Evolutionary conservation across 2,113 vertebrate species (phyloP).

Genomic region (Catagonus wagneri): DNA sequence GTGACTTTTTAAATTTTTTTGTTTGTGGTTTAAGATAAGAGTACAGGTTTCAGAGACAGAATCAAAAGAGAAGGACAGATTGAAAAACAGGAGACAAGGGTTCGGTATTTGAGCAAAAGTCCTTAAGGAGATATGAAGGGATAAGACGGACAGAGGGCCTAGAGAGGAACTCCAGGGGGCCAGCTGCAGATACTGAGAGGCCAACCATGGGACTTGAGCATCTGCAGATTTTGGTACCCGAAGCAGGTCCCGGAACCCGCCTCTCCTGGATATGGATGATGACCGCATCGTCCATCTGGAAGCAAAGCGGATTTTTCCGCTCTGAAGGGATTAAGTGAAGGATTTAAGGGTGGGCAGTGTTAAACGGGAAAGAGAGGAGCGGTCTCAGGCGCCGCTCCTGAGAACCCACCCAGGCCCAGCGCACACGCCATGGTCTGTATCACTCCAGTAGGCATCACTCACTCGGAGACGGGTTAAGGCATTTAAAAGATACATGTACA

Average conservation of each 20-base stretch:
- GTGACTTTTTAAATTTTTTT: background rate
- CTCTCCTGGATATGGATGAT: background rate
- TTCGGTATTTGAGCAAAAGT: background rate
- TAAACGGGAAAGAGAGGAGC: slow-evolving; percentile 28
- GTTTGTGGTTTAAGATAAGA: background rate
- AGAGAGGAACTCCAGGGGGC: background rate
- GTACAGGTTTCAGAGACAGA: background rate
- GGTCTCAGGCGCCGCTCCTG: too few species aligned
- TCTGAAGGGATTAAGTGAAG: background rate
- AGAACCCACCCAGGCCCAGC: background rate
- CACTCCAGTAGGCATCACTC: background rate
- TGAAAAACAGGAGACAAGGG: background rate
- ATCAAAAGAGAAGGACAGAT: background rate
- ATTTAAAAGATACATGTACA: slow-evolving; percentile 37
- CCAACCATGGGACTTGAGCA: background rate
- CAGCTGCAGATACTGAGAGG: background rate
- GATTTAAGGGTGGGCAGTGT: background rate
- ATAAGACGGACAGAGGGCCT: background rate
- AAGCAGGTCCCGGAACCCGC: background rate
- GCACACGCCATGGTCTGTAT: background rate
- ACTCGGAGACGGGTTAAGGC: background rate
- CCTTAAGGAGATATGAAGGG: background rate
- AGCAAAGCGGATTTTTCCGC: background rate
- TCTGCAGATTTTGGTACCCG: background rate
- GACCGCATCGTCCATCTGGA: background rate